Base-by-base conservation (phyloP, 2,113 vertebrate genomes). In the Stegostoma tigrinum region DNA sequence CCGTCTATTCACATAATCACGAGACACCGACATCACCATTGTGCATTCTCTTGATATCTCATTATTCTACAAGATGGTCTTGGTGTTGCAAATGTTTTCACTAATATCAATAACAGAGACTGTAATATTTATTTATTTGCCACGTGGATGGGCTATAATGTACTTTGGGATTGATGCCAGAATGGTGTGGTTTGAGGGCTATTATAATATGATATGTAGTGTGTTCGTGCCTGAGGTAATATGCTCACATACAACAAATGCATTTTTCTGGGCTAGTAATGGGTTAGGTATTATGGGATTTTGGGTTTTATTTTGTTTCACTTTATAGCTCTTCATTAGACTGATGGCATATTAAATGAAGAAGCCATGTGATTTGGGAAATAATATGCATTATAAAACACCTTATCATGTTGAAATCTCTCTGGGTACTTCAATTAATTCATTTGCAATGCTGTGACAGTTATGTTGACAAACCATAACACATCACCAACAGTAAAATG, bases 321-420 rank as follows among this genome's bases (percentile, higher is more conserved):
- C 1, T 91, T n/a, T 14, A 91, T 64, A 38, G 61, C n/a, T 91
- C 80, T 64, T 64, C 15, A 64, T 30, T 6, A 64, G 55, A n/a
- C 34, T 91, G 30, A 3, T 90, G 52, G 64, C 17, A 90, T 15
- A 30, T 55, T 90, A 90, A 64, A 90, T 90, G 87, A 61, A 64
- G 55, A 90, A 55, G 30, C 14, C 52, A n/a, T 90, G 52, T 30
- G n/a, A 61, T 90, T 64, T 90, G 6, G 87, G 12, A 90, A 90
- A 61, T 30, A 90, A 55, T 30, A 90, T 90, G 17, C 19, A 90
- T 90, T 64, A 90, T 64, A 90, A 55, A 64, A 34, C 52, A 64
- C 30, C 52, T 61, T 90, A 90, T 90, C 30, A 90, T n/a, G 87
- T 90, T 90, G 52, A n/a, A 90, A 90, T 30, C 61, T 90, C 87